Conservation (phyloP, 2,113 vertebrate species). For the Dasyornis broadbenti region DNA sequence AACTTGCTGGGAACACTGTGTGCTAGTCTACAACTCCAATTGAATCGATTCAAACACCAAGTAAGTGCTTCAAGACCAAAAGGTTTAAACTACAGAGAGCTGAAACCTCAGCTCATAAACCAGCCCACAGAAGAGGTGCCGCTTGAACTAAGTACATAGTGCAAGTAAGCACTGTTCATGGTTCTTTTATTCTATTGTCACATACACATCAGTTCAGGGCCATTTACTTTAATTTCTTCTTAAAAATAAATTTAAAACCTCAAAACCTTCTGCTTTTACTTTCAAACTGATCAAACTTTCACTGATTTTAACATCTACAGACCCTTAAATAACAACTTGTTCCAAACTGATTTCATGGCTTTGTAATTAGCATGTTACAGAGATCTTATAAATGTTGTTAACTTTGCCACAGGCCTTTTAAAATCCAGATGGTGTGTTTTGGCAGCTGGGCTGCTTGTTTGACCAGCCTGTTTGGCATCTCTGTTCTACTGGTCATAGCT, state of each 20-base stretch:
- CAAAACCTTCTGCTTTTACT: neutral
- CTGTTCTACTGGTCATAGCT: neutral
- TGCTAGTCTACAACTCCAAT: neutral
- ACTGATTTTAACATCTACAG: neutral
- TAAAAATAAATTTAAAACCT: neutral
- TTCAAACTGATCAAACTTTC: neutral
- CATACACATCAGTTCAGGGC: too few species aligned
- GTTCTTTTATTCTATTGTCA: neutral
- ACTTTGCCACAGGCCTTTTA: neutral
- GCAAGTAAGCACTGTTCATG: neutral
- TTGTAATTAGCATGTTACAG: neutral
- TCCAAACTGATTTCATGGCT: neutral
- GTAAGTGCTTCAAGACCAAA: neutral
- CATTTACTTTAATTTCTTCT: neutral
- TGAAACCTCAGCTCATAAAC: neutral
- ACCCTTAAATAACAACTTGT: neutral
- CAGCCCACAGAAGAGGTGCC: neutral
- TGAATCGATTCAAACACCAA: neutral
- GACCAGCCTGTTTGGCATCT: neutral
- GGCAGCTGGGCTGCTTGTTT: neutral
- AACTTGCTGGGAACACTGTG: neutral
- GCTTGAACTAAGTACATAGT: fast-evolving
- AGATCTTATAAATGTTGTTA: neutral
- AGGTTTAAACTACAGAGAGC: neutral
- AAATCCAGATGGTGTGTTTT: neutral